phyloP scores from a whole-genome alignment of 2,113 vertebrate species.

The Telmatochromis sp. region DNA sequence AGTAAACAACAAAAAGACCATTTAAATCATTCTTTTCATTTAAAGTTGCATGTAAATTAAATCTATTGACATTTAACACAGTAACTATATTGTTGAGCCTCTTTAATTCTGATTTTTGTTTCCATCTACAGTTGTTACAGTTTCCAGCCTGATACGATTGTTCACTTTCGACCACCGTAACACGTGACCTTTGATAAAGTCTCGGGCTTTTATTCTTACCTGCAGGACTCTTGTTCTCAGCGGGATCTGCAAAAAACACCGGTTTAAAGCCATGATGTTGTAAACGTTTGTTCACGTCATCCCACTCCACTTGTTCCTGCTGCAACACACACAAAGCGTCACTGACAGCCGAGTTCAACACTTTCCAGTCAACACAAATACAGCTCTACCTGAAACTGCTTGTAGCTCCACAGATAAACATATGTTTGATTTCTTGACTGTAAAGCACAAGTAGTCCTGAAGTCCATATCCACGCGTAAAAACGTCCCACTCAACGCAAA shows the following conservation, averaged over 20 bases:
- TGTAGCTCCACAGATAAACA: constrained; percentile 65
- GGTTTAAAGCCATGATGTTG: constrained; percentile 76
- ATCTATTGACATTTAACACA: neutral
- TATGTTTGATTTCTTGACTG: constrained; percentile 43
- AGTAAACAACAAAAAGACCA: neutral
- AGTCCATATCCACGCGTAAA: neutral
- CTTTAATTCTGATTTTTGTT: neutral
- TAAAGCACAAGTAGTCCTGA: neutral
- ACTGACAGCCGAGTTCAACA: neutral
- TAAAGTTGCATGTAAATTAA: neutral
- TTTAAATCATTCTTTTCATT: accelerated
- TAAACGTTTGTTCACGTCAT: constrained; percentile 73
- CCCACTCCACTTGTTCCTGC: constrained; percentile 82
- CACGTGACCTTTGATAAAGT: neutral
- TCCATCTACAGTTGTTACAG: neutral
- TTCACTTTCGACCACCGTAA: neutral
- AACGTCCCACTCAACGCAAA: neutral
- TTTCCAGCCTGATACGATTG: neutral
- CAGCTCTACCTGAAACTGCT: constrained; percentile 61
- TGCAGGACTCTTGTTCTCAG: constrained; percentile 57
- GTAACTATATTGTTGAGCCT: neutral
- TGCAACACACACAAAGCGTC: constrained; percentile 1
- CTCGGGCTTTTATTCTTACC: constrained; percentile 44
- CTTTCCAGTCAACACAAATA: neutral
- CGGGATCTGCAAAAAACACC: constrained; percentile 65